Conservation (phyloP, 2,888 invertebrate genomes). For the Resseliella maxima region DNA sequence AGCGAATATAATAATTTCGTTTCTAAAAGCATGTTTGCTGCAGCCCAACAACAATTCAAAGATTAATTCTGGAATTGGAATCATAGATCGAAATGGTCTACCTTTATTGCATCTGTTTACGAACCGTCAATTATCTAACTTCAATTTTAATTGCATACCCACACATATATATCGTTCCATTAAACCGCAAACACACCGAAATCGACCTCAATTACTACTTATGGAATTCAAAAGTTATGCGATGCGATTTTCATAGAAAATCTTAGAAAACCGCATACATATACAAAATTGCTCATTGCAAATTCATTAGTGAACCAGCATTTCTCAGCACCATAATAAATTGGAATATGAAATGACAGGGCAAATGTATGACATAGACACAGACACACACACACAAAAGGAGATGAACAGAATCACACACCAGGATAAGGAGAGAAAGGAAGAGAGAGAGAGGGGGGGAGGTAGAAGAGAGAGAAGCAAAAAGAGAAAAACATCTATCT, state of each 20-base stretch:
- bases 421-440: not conserved
- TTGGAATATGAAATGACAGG: not conserved
- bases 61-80: not conserved
- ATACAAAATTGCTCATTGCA: not conserved
- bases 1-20: too few relatives aligned
- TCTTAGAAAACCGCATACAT: not conserved
- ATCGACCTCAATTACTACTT: constrained; percentile 2
- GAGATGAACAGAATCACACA: not conserved
- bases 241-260: not conserved
- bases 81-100: not conserved
- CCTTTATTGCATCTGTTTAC: not conserved
- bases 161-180: not conserved
- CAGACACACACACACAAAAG: not conserved
- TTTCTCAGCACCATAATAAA: not conserved
- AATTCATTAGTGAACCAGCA: not conserved
- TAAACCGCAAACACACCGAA: not conserved
- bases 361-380: too few relatives aligned
- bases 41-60: not conserved
- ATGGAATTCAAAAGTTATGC: not conserved
- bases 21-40: not conserved
- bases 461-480: too few relatives aligned
- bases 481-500: too few relatives aligned
- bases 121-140: not conserved
- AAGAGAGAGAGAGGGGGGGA: too few relatives aligned
- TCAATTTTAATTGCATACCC: not conserved